Evolutionary conservation across 2,888 invertebrate genomes (phyloP).

Genomic region (Erebia ligea): DNA sequence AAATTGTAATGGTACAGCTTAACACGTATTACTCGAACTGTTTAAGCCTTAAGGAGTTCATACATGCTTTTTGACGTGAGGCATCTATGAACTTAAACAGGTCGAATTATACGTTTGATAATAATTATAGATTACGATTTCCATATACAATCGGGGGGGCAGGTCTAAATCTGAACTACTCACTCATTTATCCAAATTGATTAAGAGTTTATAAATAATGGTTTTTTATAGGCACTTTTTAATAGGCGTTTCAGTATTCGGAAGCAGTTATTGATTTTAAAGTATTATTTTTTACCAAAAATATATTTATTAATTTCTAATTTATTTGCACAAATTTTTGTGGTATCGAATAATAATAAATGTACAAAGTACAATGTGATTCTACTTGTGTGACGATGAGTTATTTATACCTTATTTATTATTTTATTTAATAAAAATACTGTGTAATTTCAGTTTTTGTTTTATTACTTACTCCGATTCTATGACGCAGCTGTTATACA

Average conservation of each 20-base stretch:
- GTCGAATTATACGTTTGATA: no score
- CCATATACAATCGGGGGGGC: no score
- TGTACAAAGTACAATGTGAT: conserved; percentile 20
- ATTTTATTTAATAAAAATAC: conserved; percentile 2
- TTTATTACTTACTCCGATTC: neutral
- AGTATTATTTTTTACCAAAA: conserved; percentile 22
- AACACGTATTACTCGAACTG: no score
- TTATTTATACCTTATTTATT: conserved; percentile 12
- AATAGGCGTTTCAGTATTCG: neutral
- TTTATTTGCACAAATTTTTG: conserved; percentile 15
- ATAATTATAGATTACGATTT: no score
- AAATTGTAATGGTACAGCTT: no score
- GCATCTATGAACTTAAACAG: no score
- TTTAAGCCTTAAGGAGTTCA: no score
- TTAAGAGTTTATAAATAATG: neutral
- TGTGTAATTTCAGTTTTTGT: neutral
- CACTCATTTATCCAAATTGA: no score
- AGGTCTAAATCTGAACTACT: no score
- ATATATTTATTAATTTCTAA: conserved; percentile 11
- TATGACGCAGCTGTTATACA: no score
- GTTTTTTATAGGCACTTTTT: no score
- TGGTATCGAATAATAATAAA: conserved; percentile 1
- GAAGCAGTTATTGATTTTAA: neutral
- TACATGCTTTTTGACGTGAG: no score
- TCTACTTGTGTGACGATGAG: conserved; percentile 4